Evolutionary conservation across 2,888 invertebrate genomes (phyloP), one percentile per base, ranked within the genome.

Genomic region (Metopia argyrocephala): DNA sequence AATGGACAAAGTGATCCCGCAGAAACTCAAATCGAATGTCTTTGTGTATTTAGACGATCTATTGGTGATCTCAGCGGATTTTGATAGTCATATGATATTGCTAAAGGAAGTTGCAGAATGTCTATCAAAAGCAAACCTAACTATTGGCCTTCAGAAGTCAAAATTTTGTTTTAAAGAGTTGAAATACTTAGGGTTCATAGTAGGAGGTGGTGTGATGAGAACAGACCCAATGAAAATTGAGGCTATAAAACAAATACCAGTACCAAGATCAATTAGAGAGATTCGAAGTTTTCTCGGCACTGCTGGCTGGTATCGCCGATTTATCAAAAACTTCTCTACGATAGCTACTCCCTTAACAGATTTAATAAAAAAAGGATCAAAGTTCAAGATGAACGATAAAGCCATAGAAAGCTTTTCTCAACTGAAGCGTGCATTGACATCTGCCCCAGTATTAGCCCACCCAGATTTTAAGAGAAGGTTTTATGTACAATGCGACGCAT

Each of bases 261-360:
- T n/a, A n/a, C n/a, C n/a, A n/a, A n/a, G n/a, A n/a, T n/a, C n/a
- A n/a, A n/a, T n/a, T n/a, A n/a, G n/a, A n/a, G n/a, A n/a, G n/a
- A n/a, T 84, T 2, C 66, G 83, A 2, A 25, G 82, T 38, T 83
- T 84, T 48, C 56, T 84, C 25, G 84, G 84, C 2, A 76, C 83
- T 54, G 68, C 82, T 1, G 79, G 79, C 0, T 85, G 83, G 83
- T 84, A 82, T 27, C 56, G 82, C 4, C 61, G 79, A 0, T 83
- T 83, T 52, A 82, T 83, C 7, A 46, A 48, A 20, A 76, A 84
- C 48, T 84, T 70, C 20, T 79, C 82, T 0, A 38, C 38, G 2
- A n/a, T 83, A 4, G 48, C 83, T 5, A 50, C 62, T 1, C 78
- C 84, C 0, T 27, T 84, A 0, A 79, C 70, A 0, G 27, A 59